Evolutionary conservation across 2,113 vertebrate species (phyloP), one percentile per base, ranked within the genome.

Genomic region (Scophthalmus maximus): DNA sequence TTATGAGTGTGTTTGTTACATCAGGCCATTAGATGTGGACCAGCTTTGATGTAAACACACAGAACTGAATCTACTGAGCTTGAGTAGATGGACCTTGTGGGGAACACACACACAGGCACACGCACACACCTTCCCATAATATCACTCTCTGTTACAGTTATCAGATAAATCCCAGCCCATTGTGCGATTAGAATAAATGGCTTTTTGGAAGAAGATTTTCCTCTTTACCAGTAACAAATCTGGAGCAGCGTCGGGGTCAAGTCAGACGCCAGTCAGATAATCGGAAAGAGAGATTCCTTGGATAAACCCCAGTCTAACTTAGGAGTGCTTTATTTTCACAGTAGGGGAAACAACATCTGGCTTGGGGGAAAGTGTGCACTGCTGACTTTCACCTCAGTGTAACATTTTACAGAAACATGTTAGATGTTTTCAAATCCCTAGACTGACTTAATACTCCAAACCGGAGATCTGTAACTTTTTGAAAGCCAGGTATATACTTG

Each of bases 61-160:
- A 69, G 59, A 55, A 46, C 29, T 78, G 68, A 68, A 62, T 79
- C 58, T 18, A 53, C 61, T 67, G 66, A 53, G 64, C 65, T 65
- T 65, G 59, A 82, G 49, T 84, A 87, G 86, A 82, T 89, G 65
- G 78, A 84, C 68, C 75, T 82, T 78, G 57, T 79, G 63, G 79
- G 76, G 63, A 65, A 72, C 27, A 76, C 25, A 30, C 32, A 49
- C 27, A 53, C 42, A 20, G 12, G 20, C 32, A 25, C 5, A 32
- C 18, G 65, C 29, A 36, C 9, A 26, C n/a, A 23, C 18, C 8
- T 68, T 79, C 60, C 46, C 59, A 47, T 44, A 58, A 73, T 57
- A 68, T 68, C 66, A 53, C 60, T 82, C 46, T 34, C 56, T 50
- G 25, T 81, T 59, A 36, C 8, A 20, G 61, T 60, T 56, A 78